Evolutionary conservation across 2,888 invertebrate species (phyloP).

Genomic region (Troilus luridus): DNA sequence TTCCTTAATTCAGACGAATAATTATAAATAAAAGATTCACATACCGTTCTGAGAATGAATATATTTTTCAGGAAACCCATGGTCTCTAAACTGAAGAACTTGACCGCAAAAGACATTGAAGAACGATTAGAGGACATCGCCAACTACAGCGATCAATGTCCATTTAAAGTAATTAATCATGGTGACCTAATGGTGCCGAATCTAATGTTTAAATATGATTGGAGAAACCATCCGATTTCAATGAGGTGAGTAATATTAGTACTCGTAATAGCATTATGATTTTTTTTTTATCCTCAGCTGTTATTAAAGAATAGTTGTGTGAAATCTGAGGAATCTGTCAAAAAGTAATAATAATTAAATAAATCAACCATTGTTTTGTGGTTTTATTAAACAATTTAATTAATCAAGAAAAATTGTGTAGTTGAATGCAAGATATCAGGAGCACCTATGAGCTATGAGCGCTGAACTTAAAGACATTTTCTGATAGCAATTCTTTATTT

Average conservation of each 20-base stretch:
- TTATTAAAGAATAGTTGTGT: no score
- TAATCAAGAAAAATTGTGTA: no score
- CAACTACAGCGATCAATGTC: not conserved
- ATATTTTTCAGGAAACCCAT: conserved; percentile 9
- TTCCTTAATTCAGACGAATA: not conserved
- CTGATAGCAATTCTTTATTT: no score
- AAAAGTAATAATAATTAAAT: no score
- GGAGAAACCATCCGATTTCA: not conserved
- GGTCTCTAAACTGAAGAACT: not conserved
- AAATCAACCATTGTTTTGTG: no score
- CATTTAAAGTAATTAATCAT: not conserved
- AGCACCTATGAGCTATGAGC: no score
- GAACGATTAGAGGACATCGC: not conserved
- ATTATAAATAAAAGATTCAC: not conserved
- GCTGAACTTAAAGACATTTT: no score
- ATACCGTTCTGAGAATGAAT: not conserved
- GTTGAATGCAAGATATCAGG: no score
- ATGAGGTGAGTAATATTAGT: not conserved
- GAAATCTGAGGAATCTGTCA: no score
- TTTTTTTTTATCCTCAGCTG: no score
- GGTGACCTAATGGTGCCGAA: not conserved
- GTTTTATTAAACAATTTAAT: no score
- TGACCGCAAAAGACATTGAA: not conserved
- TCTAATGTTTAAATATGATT: conserved; percentile 26
- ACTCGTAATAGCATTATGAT: no score